These are phyloP conservation scores for Magallana ariakensis DNA, from an alignment of 1,140 invertebrate species.

Conservation along the genomic window DNA sequence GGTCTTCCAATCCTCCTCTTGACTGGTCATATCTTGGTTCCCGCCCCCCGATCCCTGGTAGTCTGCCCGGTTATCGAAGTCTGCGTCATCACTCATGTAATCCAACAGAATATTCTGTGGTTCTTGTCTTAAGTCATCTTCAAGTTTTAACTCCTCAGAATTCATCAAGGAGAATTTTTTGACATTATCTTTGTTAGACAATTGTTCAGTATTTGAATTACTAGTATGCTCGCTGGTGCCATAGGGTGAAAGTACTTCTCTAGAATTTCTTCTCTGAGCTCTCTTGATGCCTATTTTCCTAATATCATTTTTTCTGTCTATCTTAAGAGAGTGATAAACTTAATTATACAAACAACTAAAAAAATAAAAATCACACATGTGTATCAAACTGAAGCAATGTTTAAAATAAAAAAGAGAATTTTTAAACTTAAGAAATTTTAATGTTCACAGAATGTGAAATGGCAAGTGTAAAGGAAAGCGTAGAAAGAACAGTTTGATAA, in stretches of 20 bases:
- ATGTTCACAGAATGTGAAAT: too few relatives aligned
- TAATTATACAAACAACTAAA: neutral
- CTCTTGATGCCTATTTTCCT: neutral
- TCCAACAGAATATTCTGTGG: neutral
- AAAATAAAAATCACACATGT: neutral
- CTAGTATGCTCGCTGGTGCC: neutral
- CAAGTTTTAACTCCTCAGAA: neutral
- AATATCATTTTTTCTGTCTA: neutral
- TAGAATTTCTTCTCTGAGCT: neutral
- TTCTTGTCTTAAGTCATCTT: neutral
- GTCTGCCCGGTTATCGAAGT: neutral
- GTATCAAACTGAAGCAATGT: too few relatives aligned
- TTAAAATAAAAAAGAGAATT: too few relatives aligned
- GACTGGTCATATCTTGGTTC: slow-evolving; percentile 12
- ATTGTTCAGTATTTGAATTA: neutral
- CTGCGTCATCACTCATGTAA: slow-evolving; percentile 7
- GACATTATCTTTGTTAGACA: neutral
- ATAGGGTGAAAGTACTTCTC: neutral
- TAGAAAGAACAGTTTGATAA: neutral
- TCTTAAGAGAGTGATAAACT: slow-evolving; percentile 18
- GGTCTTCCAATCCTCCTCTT: neutral
- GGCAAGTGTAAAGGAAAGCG: too few relatives aligned
- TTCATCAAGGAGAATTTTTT: neutral
- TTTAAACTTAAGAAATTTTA: too few relatives aligned
- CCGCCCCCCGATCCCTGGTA: neutral